Evolutionary conservation across 2,888 invertebrate species (phyloP).

Genomic region (Sinotaia quadrata): DNA sequence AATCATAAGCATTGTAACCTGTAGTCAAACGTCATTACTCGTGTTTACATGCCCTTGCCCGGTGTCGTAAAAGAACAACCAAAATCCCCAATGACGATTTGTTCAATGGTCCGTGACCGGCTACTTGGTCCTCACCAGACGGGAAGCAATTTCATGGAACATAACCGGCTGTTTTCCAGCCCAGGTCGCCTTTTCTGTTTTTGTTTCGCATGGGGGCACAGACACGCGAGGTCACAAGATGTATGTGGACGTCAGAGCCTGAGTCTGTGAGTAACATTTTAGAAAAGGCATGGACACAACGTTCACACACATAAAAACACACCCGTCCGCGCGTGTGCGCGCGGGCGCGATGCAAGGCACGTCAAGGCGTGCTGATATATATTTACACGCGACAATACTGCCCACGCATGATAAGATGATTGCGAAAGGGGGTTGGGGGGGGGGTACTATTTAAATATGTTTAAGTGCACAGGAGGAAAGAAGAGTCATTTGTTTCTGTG

Average conservation of each 20-base stretch:
- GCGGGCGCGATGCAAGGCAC: no score
- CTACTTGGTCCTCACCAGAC: constrained; percentile 6
- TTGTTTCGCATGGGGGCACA: constrained; percentile 11
- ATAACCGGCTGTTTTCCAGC: constrained; percentile 12
- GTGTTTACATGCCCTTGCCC: constrained; percentile 8
- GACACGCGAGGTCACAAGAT: no score
- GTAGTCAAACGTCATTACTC: background rate
- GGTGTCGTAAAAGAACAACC: background rate
- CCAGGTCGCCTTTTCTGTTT: constrained; percentile 16
- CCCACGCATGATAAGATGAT: no score
- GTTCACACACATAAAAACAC: constrained; percentile 12
- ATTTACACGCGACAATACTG: no score
- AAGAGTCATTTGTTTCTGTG: no score
- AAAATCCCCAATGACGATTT: background rate
- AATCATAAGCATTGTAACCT: constrained; percentile 25
- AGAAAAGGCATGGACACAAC: background rate
- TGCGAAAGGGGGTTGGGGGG: no score
- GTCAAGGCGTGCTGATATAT: no score
- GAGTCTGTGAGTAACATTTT: no score
- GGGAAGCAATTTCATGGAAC: constrained; percentile 25
- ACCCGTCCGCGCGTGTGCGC: constrained; percentile 21
- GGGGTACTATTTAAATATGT: no score
- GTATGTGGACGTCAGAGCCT: no score
- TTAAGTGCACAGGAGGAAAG: no score
- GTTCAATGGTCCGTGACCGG: background rate